phyloP scores from a whole-genome alignment of 1,140 invertebrate species.

The Halictus rubicundus region DNA sequence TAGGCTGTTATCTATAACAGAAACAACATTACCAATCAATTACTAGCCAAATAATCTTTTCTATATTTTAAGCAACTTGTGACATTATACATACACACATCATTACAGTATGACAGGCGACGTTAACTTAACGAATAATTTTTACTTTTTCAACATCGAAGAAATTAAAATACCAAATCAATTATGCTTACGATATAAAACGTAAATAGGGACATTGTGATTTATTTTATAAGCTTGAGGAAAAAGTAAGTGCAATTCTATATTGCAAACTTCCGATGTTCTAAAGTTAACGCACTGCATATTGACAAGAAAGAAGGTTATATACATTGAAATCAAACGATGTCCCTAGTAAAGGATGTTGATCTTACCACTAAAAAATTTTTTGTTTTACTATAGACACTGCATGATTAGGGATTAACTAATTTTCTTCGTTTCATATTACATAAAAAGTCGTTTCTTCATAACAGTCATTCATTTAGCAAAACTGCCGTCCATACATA shows the following conservation, averaged over 20 bases:
- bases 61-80: not conserved
- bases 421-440: conserved; percentile 56
- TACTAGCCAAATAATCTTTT: conserved; percentile 1
- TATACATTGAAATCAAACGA: conserved; percentile 17
- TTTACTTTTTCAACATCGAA: not conserved
- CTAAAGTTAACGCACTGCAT: conserved; percentile 26
- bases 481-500: conserved; percentile 40
- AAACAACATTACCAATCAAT: not conserved
- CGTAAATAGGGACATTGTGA: not conserved
- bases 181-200: not conserved
- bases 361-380: conserved; percentile 31
- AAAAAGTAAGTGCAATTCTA: not conserved
- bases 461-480: conserved; percentile 16
- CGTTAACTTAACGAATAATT: too few species aligned
- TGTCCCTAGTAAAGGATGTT: not conserved
- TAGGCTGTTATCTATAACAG: conserved; percentile 15
- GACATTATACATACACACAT: not conserved
- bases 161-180: not conserved
- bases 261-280: not conserved
- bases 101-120: not conserved
- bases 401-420: conserved; percentile 9
- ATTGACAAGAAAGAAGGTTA: conserved; percentile 49
- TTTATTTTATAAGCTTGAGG: not conserved
- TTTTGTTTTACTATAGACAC: conserved; percentile 8
- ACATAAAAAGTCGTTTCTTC: conserved; percentile 17